Evolutionary conservation across 2,888 invertebrate genomes (phyloP), one percentile per base, ranked within the genome.

Genomic region (Torymus tubicola): DNA sequence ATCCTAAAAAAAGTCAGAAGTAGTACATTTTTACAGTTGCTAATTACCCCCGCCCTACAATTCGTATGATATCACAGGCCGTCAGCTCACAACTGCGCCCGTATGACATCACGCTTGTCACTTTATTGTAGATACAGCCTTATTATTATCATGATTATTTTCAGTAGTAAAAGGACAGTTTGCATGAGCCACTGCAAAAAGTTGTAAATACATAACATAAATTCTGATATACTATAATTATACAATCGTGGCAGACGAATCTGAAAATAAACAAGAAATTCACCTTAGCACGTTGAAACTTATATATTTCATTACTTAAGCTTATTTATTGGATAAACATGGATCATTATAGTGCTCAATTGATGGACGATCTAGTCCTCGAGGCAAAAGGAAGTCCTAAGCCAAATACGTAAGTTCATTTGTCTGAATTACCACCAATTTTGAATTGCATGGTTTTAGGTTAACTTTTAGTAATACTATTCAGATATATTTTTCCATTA

Each of bases 341-440:
- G 89, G 87, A 89, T 84, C 84, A 85, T 76, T 82, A 78, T 55
- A 86, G 86, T 80, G 76, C 84, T 68, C 83, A 87, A 81, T 84
- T 89, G 64, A 88, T 88, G 88, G 86, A 89, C 3, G 88, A 89
- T 65, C 80, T 86, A 67, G 84, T 84, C 65, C 83, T 85, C 65
- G 88, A 87, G 68, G 78, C 63, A 74, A 85, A 78, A 83, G 78
- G 31, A 64, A 64, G 50, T n/a, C 61, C 21, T 42, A 82, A 71
- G 76, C 53, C 79, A 83, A 85, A 83, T 82, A 68, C 68, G 85
- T 84, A 82, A 83, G 83, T 82, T 69, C 55, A 12, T 53, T 42
- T 42, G 42, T 8, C 42, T 8, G 42, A 8, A 42, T 42, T 42
- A 5, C 42, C 42, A 42, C 42, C 42, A 42, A 42, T 42, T 67